phyloP scores from a whole-genome alignment of 2,113 vertebrate species.

The Hiodon tergisus region DNA sequence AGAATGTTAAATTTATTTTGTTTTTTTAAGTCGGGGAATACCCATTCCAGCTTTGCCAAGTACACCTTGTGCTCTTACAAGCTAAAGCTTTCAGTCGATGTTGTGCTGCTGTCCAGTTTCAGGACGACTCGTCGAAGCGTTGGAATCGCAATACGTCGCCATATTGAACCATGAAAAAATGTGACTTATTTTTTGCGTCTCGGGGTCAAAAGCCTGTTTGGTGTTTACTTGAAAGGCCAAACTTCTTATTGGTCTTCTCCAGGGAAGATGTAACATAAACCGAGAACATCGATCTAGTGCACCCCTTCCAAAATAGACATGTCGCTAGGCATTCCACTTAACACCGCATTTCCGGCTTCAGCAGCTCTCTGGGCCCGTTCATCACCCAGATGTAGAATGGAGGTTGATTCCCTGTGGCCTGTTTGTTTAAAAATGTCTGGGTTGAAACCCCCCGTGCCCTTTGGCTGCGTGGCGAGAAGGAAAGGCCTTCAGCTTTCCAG shows the following conservation, averaged over 20 bases:
- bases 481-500: background rate
- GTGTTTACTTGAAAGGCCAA: background rate
- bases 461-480: background rate
- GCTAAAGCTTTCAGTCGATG: background rate
- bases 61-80: background rate
- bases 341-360: background rate
- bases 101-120: background rate
- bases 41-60: background rate
- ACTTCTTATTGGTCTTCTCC: background rate
- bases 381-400: background rate
- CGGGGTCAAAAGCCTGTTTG: background rate
- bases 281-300: background rate
- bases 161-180: background rate
- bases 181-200: background rate
- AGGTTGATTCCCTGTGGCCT: background rate
- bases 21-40: background rate
- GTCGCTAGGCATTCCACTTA: slow-evolving; percentile 1
- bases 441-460: background rate
- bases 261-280: background rate
- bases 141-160: background rate
- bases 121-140: background rate
- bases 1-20: too few species aligned
- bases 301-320: background rate
- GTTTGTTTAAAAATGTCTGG: background rate
- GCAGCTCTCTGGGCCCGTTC: too few species aligned